Conservation (phyloP, 2,797 vertebrate genomes). For the Myioborus melanocephalus region DNA sequence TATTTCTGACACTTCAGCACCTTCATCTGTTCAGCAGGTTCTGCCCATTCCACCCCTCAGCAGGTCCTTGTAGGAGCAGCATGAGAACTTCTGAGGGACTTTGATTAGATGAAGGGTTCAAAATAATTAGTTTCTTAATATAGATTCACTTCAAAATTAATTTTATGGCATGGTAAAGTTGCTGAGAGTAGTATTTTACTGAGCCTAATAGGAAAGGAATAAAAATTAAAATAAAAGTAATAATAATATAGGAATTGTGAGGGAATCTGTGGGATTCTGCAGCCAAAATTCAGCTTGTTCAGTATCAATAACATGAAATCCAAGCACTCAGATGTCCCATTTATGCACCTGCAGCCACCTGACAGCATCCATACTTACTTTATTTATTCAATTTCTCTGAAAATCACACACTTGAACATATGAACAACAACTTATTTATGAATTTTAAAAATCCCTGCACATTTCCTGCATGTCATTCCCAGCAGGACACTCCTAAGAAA, state of each 20-base stretch:
- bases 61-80: neutral
- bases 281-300: neutral
- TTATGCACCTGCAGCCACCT: neutral
- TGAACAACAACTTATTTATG: neutral
- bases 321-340: neutral
- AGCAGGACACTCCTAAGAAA: neutral
- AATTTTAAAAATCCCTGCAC: neutral
- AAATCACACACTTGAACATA: neutral
- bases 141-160: neutral
- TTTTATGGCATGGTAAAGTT: neutral
- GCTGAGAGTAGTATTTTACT: neutral
- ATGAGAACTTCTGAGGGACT: neutral
- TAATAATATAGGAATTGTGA: neutral
- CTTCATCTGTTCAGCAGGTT: neutral
- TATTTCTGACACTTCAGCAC: neutral
- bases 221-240: neutral
- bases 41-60: neutral
- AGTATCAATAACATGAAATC: neutral
- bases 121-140: neutral
- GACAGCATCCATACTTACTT: neutral
- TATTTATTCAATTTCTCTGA: neutral
- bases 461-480: neutral
- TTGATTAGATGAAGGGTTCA: neutral
- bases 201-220: neutral
- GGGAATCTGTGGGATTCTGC: no score